These are phyloP conservation scores for Electrona antarctica DNA, from an alignment of 2,113 vertebrate genomes.

Conservation along the genomic window DNA sequence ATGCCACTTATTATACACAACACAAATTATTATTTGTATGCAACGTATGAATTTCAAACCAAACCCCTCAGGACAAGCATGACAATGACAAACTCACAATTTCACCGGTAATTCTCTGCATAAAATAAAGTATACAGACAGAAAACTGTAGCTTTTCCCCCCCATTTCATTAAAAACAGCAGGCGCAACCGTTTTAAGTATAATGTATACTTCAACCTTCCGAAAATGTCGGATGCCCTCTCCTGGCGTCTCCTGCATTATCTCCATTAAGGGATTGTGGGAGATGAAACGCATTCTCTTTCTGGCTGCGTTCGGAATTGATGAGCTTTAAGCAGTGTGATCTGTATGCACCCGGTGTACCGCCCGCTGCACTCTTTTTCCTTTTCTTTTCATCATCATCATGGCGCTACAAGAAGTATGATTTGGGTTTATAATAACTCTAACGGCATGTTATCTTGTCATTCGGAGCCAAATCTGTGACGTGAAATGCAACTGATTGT, in stretches of 20 bases:
- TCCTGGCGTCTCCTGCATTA: slow-evolving; percentile 27
- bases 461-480: background rate
- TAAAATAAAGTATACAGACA: background rate
- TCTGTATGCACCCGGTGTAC: background rate
- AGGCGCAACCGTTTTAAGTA: background rate
- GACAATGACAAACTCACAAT: background rate
- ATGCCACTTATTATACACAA: no score
- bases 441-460: background rate
- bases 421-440: background rate
- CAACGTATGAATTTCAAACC: background rate
- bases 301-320: slow-evolving; percentile 15
- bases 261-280: slow-evolving; percentile 7
- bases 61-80: background rate
- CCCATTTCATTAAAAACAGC: background rate
- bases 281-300: slow-evolving; percentile 20
- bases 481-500: no score
- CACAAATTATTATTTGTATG: background rate
- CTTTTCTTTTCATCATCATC: slow-evolving; percentile 5
- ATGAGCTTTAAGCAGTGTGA: background rate
- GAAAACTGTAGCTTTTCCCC: background rate
- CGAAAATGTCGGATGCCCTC: slow-evolving; percentile 21
- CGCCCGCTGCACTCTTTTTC: background rate
- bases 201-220: slow-evolving; percentile 21
- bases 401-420: no score
- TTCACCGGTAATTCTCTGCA: background rate